These are phyloP conservation scores for Dreissena polymorpha DNA, from an alignment of 1,140 invertebrate genomes.

Conservation along the genomic window DNA sequence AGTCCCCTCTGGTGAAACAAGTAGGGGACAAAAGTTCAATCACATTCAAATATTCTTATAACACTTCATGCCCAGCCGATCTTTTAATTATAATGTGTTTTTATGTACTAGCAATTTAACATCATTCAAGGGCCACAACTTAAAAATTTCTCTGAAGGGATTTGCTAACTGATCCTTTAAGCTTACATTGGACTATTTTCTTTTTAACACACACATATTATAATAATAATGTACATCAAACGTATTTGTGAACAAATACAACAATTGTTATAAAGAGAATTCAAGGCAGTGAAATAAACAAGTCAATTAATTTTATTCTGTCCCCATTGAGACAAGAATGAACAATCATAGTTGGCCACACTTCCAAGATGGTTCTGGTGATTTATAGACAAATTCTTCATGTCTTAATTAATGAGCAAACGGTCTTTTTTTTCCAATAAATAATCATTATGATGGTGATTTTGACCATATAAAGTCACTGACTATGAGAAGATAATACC, in stretches of 20 bases:
- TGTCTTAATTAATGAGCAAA: neutral
- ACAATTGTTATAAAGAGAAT: neutral
- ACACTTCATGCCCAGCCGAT: neutral
- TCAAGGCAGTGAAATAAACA: neutral
- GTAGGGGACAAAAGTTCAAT: too few relatives aligned
- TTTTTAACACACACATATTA: neutral
- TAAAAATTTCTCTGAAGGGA: neutral
- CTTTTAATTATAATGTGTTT: neutral
- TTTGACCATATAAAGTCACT: slow-evolving; percentile 36
- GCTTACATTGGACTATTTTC: neutral
- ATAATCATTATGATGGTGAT: slow-evolving; percentile 44
- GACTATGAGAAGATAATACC: slow-evolving; percentile 8
- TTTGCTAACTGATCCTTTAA: neutral
- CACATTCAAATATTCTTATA: too few relatives aligned
- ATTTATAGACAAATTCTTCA: neutral
- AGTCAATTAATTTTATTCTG: neutral
- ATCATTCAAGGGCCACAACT: neutral
- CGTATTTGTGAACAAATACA: neutral
- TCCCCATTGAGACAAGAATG: neutral
- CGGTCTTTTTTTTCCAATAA: slow-evolving; percentile 41
- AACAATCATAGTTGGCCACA: neutral
- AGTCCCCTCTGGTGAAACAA: too few relatives aligned
- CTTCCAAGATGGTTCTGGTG: neutral
- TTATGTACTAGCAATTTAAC: neutral
- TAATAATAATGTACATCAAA: neutral